Conservation (phyloP, 2,113 vertebrate species). For the Clarias macrocephalus region DNA sequence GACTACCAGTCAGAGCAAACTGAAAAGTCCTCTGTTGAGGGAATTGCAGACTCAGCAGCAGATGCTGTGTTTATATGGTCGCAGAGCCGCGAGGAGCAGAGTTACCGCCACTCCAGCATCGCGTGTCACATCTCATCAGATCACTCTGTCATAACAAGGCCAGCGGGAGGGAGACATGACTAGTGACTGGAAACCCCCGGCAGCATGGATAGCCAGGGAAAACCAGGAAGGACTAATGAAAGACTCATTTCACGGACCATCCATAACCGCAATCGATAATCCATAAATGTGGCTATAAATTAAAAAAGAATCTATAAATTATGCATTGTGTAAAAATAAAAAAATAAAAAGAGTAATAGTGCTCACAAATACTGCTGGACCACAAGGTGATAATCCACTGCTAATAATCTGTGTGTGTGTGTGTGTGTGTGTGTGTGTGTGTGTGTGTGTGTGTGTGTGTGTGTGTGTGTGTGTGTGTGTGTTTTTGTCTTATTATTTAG, state of each 20-base stretch:
- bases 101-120: slow-evolving; percentile 3
- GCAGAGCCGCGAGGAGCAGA: slow-evolving; percentile 31
- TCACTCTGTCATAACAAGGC: slow-evolving; percentile 18
- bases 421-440: no score
- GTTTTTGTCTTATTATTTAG: no score
- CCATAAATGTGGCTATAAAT: neutral
- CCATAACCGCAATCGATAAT: no score
- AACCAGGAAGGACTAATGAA: neutral
- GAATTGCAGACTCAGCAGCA: slow-evolving; percentile 46
- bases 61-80: slow-evolving; percentile 30
- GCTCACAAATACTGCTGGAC: neutral
- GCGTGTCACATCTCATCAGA: slow-evolving; percentile 32
- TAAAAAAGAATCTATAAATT: no score
- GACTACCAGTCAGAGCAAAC: slow-evolving; percentile 30
- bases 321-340: no score
- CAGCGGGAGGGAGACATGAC: slow-evolving; percentile 6
- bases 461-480: no score
- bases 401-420: no score
- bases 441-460: no score
- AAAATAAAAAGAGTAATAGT: no score
- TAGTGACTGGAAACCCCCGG: neutral
- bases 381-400: neutral
- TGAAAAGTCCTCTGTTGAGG: slow-evolving; percentile 25
- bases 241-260: neutral
- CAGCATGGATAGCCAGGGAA: neutral